Conservation (phyloP, 1,140 invertebrate genomes). For the Scaptomyza pallida region DNA sequence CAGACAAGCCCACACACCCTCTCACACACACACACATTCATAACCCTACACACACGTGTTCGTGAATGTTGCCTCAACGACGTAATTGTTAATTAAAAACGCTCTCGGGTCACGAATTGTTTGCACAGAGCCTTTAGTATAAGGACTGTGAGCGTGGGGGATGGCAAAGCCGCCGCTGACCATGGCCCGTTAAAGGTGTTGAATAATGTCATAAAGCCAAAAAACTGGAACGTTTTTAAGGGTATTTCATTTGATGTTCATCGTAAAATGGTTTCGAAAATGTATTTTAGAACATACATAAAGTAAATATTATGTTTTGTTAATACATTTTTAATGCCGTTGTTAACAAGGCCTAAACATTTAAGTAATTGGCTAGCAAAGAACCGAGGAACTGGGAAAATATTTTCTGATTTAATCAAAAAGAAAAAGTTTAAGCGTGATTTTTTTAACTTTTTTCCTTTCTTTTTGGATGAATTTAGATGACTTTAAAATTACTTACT, state of each 20-base stretch:
- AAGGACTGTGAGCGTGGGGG: not conserved
- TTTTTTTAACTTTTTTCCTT: not conserved
- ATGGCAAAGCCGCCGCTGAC: constrained; percentile 9
- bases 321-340: constrained; percentile 68
- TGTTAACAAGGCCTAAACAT: not conserved
- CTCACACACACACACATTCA: too few species aligned
- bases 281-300: constrained; percentile 58
- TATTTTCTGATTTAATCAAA: constrained; percentile 10
- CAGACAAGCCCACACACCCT: constrained; percentile 28
- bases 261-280: constrained; percentile 59
- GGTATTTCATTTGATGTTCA: constrained; percentile 39
- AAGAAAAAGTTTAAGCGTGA: too few species aligned
- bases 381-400: too few species aligned
- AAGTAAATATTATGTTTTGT: constrained; percentile 50
- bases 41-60: constrained; percentile 45
- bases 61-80: constrained; percentile 30
- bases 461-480: constrained; percentile 30
- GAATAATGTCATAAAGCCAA: constrained; percentile 30
- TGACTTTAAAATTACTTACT: too few species aligned
- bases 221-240: not conserved
- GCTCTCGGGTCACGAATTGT: constrained; percentile 54
- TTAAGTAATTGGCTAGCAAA: constrained; percentile 62
- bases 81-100: constrained; percentile 78
- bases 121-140: constrained; percentile 22
- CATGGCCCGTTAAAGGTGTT: constrained; percentile 26